These are phyloP conservation scores for Leptopterna dolabrata DNA, from an alignment of 2,888 invertebrate genomes.

Conservation along the genomic window DNA sequence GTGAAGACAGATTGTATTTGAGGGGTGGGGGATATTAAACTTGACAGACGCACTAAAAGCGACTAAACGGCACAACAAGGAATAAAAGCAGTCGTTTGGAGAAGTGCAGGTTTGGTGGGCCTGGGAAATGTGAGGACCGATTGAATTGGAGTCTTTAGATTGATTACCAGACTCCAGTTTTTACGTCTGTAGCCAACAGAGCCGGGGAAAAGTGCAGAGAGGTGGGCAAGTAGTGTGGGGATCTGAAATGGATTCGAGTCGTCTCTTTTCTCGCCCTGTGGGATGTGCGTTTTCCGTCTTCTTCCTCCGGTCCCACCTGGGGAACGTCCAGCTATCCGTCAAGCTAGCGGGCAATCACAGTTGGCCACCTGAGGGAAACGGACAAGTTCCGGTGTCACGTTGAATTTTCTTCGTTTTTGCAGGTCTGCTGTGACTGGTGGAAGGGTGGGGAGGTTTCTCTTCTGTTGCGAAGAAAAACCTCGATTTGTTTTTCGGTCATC, in stretches of 20 bases:
- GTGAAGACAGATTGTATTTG: constrained; percentile 4
- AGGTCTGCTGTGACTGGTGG: background rate
- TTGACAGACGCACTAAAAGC: constrained; percentile 15
- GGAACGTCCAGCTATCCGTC: background rate
- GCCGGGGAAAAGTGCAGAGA: background rate
- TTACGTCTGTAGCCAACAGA: background rate
- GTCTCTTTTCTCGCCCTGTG: background rate
- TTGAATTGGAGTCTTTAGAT: background rate
- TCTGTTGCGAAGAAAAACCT: background rate
- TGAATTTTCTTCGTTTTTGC: background rate
- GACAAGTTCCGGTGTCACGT: background rate
- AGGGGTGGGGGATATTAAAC: background rate
- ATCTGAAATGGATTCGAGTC: background rate
- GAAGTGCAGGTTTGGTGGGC: constrained; percentile 3
- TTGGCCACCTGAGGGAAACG: background rate
- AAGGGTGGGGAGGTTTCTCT: too few species aligned
- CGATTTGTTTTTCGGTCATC: background rate
- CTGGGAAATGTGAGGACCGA: constrained; percentile 3
- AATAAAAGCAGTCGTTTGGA: background rate
- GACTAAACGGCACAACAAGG: background rate
- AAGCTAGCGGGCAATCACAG: background rate
- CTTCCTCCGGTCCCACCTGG: background rate
- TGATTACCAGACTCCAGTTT: background rate
- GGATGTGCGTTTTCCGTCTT: background rate
- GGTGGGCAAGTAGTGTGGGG: background rate